Conservation (phyloP, 2,888 invertebrate genomes). For the Leptopilina drosophilae region DNA sequence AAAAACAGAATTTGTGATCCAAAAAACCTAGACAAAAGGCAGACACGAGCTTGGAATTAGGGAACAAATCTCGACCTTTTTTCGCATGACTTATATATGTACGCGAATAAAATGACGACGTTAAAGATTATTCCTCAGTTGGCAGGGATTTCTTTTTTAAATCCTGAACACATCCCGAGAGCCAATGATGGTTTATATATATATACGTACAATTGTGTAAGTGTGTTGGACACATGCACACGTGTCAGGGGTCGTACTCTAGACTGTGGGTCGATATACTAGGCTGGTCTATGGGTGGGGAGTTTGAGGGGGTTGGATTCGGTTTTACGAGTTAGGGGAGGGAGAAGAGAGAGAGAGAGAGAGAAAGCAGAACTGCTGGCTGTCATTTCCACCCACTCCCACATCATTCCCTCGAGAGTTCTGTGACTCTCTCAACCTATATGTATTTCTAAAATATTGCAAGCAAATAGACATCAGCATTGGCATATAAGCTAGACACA, state of each 20-base stretch:
- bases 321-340: conserved; percentile 12
- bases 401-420: conserved; percentile 34
- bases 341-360: neutral
- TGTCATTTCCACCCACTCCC: conserved; percentile 52
- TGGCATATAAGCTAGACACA: neutral
- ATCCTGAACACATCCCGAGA: conserved; percentile 1
- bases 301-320: conserved; percentile 41
- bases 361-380: conserved; percentile 51
- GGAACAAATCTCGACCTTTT: neutral
- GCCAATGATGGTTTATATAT: neutral
- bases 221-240: neutral
- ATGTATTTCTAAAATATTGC: conserved; percentile 30
- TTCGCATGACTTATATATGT: neutral
- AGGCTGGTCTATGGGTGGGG: conserved; percentile 47
- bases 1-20: neutral
- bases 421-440: conserved; percentile 19
- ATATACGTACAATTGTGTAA: neutral
- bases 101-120: neutral
- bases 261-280: conserved; percentile 51
- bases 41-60: conserved; percentile 3
- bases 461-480: neutral
- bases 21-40: conserved; percentile 3
- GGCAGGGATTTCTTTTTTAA: conserved; percentile 4
- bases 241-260: conserved; percentile 47
- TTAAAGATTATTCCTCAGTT: conserved; percentile 12